These are phyloP conservation scores for Spisula solida DNA, from an alignment of 2,888 invertebrate species.

Conservation along the genomic window DNA sequence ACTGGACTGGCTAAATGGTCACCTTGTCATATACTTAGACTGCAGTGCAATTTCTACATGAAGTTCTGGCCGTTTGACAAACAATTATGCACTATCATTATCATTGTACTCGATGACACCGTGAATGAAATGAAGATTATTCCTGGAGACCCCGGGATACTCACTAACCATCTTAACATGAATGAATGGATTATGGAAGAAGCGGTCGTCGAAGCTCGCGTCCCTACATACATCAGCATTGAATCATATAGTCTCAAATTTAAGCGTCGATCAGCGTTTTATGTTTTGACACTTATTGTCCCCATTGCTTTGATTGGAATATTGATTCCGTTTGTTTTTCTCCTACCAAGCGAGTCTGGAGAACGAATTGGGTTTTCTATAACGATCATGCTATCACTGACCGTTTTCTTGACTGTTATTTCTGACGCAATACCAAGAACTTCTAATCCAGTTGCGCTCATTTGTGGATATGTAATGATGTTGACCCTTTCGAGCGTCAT, in stretches of 20 bases:
- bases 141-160: not conserved
- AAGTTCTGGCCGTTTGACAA: constrained; percentile 39
- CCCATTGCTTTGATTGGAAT: not conserved
- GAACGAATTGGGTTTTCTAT: constrained; percentile 26
- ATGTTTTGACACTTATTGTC: constrained; percentile 28
- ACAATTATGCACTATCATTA: constrained; percentile 1
- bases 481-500: not conserved
- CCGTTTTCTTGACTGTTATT: constrained; percentile 28
- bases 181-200: constrained; percentile 34
- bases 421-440: constrained; percentile 28
- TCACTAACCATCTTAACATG: not conserved
- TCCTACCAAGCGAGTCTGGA: constrained; percentile 30
- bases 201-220: not conserved
- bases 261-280: constrained; percentile 20
- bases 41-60: not conserved
- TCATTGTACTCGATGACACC: not conserved
- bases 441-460: constrained; percentile 13
- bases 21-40: not conserved
- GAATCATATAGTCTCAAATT: constrained; percentile 1
- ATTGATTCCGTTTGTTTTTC: constrained; percentile 20
- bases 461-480: constrained; percentile 25
- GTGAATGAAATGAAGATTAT: not conserved
- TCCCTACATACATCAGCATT: not conserved
- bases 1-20: not conserved
- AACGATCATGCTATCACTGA: constrained; percentile 6